Evolutionary conservation across 2,797 vertebrate genomes (phyloP).

Genomic region (Bryconaethiops microstoma): DNA sequence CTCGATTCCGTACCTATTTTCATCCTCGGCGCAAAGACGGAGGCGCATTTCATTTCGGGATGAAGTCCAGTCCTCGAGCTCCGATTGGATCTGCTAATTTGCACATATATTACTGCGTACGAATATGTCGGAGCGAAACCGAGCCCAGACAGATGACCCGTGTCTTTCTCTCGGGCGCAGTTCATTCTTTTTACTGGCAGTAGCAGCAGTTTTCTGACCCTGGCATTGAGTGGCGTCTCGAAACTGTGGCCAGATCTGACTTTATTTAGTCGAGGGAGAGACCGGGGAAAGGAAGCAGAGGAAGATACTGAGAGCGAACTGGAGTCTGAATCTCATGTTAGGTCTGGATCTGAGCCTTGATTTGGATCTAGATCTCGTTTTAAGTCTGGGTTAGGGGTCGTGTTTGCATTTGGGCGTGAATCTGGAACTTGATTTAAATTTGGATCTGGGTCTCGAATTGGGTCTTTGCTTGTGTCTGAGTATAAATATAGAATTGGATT

Average conservation of each 20-base stretch:
- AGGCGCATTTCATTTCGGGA: not conserved
- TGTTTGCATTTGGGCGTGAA: not conserved
- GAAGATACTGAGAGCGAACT: too few species aligned
- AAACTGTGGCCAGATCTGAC: not conserved
- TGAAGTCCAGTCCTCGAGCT: not conserved
- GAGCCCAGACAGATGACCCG: not conserved
- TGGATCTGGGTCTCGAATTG: not conserved
- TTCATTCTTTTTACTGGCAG: not conserved
- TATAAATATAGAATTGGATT: not conserved
- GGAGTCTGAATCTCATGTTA: not conserved
- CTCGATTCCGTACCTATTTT: conserved; percentile 11
- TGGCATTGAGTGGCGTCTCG: not conserved
- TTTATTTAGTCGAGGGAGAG: not conserved
- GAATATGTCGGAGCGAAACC: not conserved
- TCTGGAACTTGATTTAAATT: not conserved
- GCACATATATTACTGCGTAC: conserved; percentile 15
- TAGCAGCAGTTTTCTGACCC: not conserved
- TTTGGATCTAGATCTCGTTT: not conserved
- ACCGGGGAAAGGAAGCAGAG: not conserved
- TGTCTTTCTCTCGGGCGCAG: not conserved
- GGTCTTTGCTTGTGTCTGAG: not conserved
- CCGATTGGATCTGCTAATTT: conserved; percentile 26
- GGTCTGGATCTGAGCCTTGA: not conserved
- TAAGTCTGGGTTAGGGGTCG: not conserved
- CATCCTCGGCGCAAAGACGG: not conserved